Evolutionary conservation across 2,888 invertebrate species (phyloP).

Genomic region (Drosophila macrospina): DNA sequence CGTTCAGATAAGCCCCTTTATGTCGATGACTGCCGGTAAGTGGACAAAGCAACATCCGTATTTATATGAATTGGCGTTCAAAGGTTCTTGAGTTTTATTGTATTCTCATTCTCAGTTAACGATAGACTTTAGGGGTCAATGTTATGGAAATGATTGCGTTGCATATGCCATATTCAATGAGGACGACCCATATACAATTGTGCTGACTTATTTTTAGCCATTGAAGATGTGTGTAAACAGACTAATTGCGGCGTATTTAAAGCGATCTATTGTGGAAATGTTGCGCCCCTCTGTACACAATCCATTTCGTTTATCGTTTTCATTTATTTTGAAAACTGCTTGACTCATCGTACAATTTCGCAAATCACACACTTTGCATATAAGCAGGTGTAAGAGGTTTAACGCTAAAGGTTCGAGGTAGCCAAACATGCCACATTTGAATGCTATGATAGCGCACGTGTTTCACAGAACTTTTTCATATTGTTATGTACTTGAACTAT

Average conservation of each 20-base stretch:
- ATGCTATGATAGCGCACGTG: slow-evolving; percentile 41
- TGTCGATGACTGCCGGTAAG: slow-evolving; percentile 18
- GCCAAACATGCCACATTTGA: slow-evolving; percentile 5
- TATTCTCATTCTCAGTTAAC: slow-evolving; percentile 10
- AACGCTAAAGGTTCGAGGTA: slow-evolving; percentile 16
- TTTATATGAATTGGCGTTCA: slow-evolving; percentile 9
- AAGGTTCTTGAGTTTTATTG: slow-evolving; percentile 39
- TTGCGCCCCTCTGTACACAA: slow-evolving; percentile 20
- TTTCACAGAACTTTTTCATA: slow-evolving; percentile 14
- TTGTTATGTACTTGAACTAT: slow-evolving; percentile 21
- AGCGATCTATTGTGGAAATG: not conserved
- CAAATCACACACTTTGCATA: slow-evolving; percentile 9
- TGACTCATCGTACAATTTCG: slow-evolving; percentile 50
- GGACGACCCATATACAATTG: slow-evolving; percentile 30
- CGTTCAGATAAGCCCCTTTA: slow-evolving; percentile 36
- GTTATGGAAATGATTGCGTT: slow-evolving; percentile 52
- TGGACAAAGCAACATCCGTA: slow-evolving; percentile 47
- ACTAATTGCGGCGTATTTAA: slow-evolving; percentile 45
- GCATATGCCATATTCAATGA: slow-evolving; percentile 45
- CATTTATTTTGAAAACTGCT: slow-evolving; percentile 31
- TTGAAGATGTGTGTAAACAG: slow-evolving; percentile 45
- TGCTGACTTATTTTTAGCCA: slow-evolving; percentile 43
- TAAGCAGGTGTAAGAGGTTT: slow-evolving; percentile 16
- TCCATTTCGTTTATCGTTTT: slow-evolving; percentile 17
- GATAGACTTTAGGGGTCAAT: slow-evolving; percentile 44